A percentile compares a stretch with the other conserved stretches of the same genome.
Conservation (phyloP, 2,888 invertebrate species). For the Zygogramma bicolorata region DNA sequence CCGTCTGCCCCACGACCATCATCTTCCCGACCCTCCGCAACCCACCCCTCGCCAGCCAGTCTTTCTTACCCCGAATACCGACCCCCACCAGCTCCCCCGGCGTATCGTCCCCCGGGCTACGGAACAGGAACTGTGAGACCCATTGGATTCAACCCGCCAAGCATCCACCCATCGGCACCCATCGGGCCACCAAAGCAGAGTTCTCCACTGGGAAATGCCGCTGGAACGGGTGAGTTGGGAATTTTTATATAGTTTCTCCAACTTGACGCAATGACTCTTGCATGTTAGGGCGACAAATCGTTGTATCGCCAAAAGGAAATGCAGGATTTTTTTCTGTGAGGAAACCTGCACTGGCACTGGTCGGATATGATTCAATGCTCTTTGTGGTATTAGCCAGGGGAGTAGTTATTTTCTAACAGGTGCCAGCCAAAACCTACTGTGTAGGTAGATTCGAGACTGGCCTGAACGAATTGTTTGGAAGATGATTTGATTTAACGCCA, state of each 20-base stretch:
- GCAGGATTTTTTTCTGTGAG: too few species aligned
- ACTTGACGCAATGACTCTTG: too few species aligned
- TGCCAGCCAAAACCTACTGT: too few species aligned
- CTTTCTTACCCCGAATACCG: conserved; percentile 29
- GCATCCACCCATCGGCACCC: conserved; percentile 17
- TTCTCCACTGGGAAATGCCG: conserved; percentile 17
- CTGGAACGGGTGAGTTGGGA: background rate
- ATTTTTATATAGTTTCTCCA: background rate
- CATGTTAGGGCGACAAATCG: too few species aligned
- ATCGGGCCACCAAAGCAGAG: conserved; percentile 35
- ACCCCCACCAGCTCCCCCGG: conserved; percentile 25
- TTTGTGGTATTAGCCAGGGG: too few species aligned
- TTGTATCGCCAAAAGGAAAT: too few species aligned
- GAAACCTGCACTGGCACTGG: too few species aligned
- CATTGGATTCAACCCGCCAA: conserved; percentile 12
- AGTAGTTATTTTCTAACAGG: too few species aligned
- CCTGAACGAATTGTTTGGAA: too few species aligned
- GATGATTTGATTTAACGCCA: too few species aligned
- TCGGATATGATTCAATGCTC: too few species aligned
- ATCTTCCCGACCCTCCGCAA: conserved; percentile 18
- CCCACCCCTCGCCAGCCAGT: conserved; percentile 19
- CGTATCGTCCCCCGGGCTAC: conserved; percentile 31
- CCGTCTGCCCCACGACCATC: conserved; percentile 21
- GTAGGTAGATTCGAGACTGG: too few species aligned
- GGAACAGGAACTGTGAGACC: conserved; percentile 22